Conservation (phyloP, 2,113 vertebrate genomes). For the Xiphophorus couchianus region DNA sequence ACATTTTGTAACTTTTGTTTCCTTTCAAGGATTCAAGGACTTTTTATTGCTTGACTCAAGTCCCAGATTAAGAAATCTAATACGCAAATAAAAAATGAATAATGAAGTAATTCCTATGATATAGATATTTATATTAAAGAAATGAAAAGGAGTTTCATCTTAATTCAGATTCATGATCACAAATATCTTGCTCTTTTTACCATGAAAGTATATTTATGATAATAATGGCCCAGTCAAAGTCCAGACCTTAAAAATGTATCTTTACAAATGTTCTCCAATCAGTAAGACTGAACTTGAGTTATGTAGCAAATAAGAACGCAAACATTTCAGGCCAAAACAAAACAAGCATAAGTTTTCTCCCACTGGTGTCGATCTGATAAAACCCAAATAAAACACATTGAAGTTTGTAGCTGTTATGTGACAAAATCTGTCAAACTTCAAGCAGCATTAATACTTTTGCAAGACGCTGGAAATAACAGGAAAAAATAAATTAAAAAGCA, state of each 20-base stretch:
- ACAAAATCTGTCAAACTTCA: neutral
- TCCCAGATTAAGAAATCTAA: neutral
- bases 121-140: no score
- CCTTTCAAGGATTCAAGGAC: no score
- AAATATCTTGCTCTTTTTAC: no score
- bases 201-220: no score
- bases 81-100: neutral
- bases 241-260: neutral
- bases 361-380: neutral
- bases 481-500: slow-evolving; percentile 57
- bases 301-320: neutral
- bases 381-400: neutral
- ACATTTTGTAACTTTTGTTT: no score
- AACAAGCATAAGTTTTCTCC: neutral
- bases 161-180: no score
- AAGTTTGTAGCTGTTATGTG: neutral
- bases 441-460: neutral
- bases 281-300: neutral
- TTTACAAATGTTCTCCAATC: neutral
- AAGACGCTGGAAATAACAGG: slow-evolving; percentile 41
- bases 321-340: neutral
- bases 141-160: no score
- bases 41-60: no score
- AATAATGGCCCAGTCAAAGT: no score
- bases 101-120: no score